Base-by-base conservation (phyloP, 2,797 vertebrate species). In the Vireo griseus region DNA sequence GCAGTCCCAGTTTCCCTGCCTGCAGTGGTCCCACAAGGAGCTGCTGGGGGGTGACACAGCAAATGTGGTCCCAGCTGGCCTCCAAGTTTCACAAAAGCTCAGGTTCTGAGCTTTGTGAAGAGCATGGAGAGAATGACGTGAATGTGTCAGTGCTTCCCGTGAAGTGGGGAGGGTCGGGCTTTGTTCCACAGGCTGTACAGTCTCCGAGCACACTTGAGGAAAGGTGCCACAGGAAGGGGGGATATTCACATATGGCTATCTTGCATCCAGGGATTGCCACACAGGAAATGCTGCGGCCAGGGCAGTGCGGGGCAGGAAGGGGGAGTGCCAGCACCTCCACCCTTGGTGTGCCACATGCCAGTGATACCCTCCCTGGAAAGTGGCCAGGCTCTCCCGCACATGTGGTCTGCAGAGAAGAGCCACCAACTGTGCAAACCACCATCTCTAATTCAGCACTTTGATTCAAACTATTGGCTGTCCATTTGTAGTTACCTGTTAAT, bases 211-310 rank as follows among this genome's bases (percentile, higher is more conserved):
- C 7, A 25, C 67, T n/a, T 0, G 0, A 59, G 31, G 29, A 48
- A 77, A 50, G 16, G 52, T 55, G 50, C 1, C 6, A 52, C 3
- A 2, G 55, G 35, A 44, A 90, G 22, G 28, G 3, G 7, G 21
- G 28, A 18, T 13, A 44, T 26, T 62, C 58, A 75, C 0, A 1
- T 0, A 33, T 22, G 9, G 62, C 16, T 31, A 42, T 45, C 26
- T 25, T 0, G 0, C 3, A 2, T 19, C 22, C 65, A n/a, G 31
- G 28, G 45, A 58, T 4, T 50, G 37, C 47, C 55, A 51, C 0
- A 0, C 1, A 5, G 75, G 35, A 80, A 50, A 31, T 50, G 35
- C 65, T 58, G 58, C 1, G 3, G 51, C 29, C 21, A 48, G 68
- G 62, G 75, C 50, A 87, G 57, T 4, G 40, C 4, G 2, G 42